Percentiles rank a stretch among this genome's conserved stretches.
Evolutionary conservation across 2,888 invertebrate species (phyloP).

Genomic region (Cecidostiba fungosa): DNA sequence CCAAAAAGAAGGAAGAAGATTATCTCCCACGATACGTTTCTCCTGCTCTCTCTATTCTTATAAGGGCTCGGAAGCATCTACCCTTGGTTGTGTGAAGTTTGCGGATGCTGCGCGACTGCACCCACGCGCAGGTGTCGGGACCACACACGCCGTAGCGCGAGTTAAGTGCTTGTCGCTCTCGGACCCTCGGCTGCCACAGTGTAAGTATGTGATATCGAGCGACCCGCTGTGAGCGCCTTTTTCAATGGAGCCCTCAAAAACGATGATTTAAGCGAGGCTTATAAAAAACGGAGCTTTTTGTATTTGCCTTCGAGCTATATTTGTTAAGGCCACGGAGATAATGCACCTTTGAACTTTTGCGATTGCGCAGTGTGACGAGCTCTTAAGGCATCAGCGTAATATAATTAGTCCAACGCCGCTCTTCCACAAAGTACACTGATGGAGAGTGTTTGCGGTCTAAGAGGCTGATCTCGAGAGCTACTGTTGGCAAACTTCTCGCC

Average conservation of each 20-base stretch:
- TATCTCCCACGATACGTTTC: not conserved
- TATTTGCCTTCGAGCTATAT: not conserved
- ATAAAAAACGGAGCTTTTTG: not conserved
- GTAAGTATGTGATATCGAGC: conserved; percentile 50
- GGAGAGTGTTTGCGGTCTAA: not conserved
- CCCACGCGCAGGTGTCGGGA: conserved; percentile 12
- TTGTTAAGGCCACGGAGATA: not conserved
- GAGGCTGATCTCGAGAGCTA: conserved; percentile 36
- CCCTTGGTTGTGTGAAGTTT: not conserved
- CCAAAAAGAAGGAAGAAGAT: not conserved
- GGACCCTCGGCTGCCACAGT: conserved; percentile 65
- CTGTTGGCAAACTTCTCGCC: conserved; percentile 62
- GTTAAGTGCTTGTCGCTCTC: conserved; percentile 67
- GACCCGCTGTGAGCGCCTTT: conserved; percentile 31
- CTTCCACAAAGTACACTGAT: not conserved
- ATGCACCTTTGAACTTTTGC: too few species aligned
- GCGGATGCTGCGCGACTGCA: not conserved
- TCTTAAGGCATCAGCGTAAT: not conserved
- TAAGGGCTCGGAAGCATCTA: not conserved
- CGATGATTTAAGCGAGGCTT: not conserved
- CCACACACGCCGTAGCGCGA: conserved; percentile 64
- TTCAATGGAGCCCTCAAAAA: not conserved
- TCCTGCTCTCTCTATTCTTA: not conserved
- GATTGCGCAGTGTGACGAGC: conserved; percentile 56
- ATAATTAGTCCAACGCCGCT: not conserved